These are phyloP conservation scores for Danaus chrysippus DNA, from an alignment of 2,888 invertebrate genomes.

Conservation along the genomic window DNA sequence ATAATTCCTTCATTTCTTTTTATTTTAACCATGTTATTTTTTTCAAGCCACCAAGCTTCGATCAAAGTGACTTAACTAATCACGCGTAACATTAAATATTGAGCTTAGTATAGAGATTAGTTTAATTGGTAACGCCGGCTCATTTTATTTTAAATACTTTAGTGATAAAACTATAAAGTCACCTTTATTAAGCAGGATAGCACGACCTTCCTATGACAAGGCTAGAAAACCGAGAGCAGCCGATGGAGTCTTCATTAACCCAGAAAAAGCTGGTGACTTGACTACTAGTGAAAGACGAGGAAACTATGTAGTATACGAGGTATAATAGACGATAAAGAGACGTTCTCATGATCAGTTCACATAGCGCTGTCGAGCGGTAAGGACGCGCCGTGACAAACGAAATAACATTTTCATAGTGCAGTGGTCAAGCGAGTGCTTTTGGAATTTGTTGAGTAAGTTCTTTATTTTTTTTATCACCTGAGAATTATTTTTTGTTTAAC, in stretches of 20 bases:
- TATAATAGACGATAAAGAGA: slow-evolving; percentile 59
- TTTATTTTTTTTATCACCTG: slow-evolving; percentile 7
- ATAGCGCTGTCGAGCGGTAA: slow-evolving; percentile 31
- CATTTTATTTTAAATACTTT: too few species aligned
- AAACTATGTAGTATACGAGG: slow-evolving; percentile 72
- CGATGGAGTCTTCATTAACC: slow-evolving; percentile 72
- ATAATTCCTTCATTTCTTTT: slow-evolving; percentile 2
- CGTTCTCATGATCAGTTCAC: slow-evolving; percentile 36
- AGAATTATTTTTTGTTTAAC: neutral
- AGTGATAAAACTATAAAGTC: too few species aligned
- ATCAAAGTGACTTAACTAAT: neutral
- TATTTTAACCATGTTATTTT: slow-evolving; percentile 8
- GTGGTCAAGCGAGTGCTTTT: slow-evolving; percentile 35
- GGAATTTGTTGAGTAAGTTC: slow-evolving; percentile 33
- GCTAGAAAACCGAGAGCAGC: slow-evolving; percentile 64
- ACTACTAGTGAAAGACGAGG: slow-evolving; percentile 73
- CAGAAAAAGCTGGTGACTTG: slow-evolving; percentile 65
- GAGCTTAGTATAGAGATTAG: too few species aligned
- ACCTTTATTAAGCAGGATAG: slow-evolving; percentile 44
- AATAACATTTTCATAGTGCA: slow-evolving; percentile 30
- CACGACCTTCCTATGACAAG: slow-evolving; percentile 41
- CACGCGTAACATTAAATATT: neutral
- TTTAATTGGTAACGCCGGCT: too few species aligned
- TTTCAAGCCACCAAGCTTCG: neutral
- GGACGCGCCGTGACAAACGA: slow-evolving; percentile 29